phyloP scores from a whole-genome alignment of 2,888 invertebrate genomes.

The Eurytoma adleriae region DNA sequence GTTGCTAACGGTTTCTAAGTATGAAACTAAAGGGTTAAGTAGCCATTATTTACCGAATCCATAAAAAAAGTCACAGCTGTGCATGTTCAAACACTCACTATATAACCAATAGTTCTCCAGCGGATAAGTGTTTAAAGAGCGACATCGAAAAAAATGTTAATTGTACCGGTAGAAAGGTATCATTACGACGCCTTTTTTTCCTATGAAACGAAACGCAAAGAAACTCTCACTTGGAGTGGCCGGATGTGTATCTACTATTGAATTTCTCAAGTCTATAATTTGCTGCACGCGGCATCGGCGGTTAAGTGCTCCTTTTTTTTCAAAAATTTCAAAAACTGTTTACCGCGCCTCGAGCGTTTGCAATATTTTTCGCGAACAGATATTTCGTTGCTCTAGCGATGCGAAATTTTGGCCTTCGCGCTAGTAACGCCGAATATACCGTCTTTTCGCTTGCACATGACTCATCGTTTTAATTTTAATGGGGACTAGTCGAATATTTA shows the following conservation, averaged over 20 bases:
- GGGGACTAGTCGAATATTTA: neutral
- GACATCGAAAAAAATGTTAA: slow-evolving; percentile 25
- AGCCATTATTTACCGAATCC: neutral
- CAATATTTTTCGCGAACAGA: neutral
- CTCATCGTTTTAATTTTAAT: neutral
- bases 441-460: neutral
- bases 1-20: slow-evolving; percentile 14
- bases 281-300: slow-evolving; percentile 21
- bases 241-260: slow-evolving; percentile 40
- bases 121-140: slow-evolving; percentile 14
- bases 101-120: neutral
- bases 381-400: neutral
- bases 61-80: slow-evolving; percentile 11
- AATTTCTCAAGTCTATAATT: slow-evolving; percentile 40
- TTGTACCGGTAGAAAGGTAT: slow-evolving; percentile 33
- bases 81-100: slow-evolving; percentile 29
- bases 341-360: neutral
- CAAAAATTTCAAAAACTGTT: neutral
- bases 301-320: slow-evolving; percentile 22
- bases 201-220: slow-evolving; percentile 38
- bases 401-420: neutral
- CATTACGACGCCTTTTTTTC: slow-evolving; percentile 37
- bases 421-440: neutral
- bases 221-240: slow-evolving; percentile 15
- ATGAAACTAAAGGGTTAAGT: neutral